These are phyloP conservation scores for Schizothorax lantsangensis DNA, from an alignment of 2,797 vertebrate genomes.

Conservation along the genomic window DNA sequence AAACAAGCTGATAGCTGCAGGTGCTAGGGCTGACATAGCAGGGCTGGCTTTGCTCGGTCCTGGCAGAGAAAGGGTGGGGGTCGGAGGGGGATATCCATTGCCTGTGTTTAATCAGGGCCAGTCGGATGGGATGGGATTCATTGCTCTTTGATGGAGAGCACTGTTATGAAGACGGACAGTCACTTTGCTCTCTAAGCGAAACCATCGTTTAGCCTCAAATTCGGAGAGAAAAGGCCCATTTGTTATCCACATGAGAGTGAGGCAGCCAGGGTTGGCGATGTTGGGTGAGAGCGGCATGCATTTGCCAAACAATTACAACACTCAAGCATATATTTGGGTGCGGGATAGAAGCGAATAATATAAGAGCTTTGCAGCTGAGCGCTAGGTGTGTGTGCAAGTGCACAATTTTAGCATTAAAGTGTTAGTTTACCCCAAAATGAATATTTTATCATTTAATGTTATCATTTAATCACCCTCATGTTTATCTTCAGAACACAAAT, in stretches of 20 bases:
- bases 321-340: constrained; percentile 72
- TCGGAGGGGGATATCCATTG: constrained; percentile 79
- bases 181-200: constrained; percentile 88
- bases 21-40: constrained; percentile 81
- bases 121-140: constrained; percentile 92
- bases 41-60: constrained; percentile 70
- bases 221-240: constrained; percentile 84
- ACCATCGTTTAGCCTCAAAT: constrained; percentile 86
- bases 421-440: not conserved
- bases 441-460: not conserved
- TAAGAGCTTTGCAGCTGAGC: constrained; percentile 10
- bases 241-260: constrained; percentile 81
- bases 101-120: constrained; percentile 93
- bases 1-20: constrained; percentile 85
- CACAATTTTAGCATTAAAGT: not conserved
- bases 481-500: not conserved
- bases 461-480: not conserved
- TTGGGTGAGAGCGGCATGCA: constrained; percentile 78
- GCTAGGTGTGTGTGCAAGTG: constrained; percentile 1
- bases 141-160: constrained; percentile 91
- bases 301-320: constrained; percentile 81
- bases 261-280: constrained; percentile 71
- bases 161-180: constrained; percentile 87
- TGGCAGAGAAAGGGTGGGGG: constrained; percentile 67
- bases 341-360: constrained; percentile 25